These are phyloP conservation scores for Malthinus seriepunctatus DNA, from an alignment of 2,888 invertebrate species.

Conservation along the genomic window DNA sequence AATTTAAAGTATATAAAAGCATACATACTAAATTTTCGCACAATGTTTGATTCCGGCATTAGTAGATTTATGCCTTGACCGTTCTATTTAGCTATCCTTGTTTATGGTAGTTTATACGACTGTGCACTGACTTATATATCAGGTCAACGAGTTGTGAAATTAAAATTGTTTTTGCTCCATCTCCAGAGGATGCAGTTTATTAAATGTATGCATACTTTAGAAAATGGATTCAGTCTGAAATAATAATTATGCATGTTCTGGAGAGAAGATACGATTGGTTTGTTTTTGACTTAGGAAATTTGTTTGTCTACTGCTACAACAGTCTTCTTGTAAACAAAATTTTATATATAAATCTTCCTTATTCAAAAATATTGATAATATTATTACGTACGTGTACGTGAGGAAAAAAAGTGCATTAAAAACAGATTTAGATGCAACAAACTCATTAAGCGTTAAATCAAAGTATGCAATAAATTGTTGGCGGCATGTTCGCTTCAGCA, in stretches of 20 bases:
- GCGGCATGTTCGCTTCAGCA: constrained; percentile 45
- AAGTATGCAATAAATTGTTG: constrained; percentile 39
- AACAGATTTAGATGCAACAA: constrained; percentile 38
- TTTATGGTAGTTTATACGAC: constrained; percentile 29
- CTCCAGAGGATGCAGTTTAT: constrained; percentile 29
- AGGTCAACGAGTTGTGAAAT: constrained; percentile 32
- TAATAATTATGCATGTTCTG: constrained; percentile 14
- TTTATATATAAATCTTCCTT: neutral
- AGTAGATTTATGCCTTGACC: constrained; percentile 27
- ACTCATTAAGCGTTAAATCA: constrained; percentile 44
- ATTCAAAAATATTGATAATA: neutral
- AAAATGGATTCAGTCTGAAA: neutral
- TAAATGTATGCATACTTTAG: constrained; percentile 23
- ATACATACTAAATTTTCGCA: constrained; percentile 24
- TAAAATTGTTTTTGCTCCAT: constrained; percentile 31
- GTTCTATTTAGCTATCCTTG: constrained; percentile 29
- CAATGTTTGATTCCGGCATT: constrained; percentile 29
- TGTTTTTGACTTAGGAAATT: constrained; percentile 1
- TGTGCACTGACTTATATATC: constrained; percentile 29
- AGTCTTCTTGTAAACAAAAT: neutral
- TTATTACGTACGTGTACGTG: neutral
- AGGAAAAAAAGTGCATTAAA: constrained; percentile 12
- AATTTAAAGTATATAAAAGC: too few relatives aligned
- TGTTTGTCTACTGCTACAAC: neutral
- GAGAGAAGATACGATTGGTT: neutral